These are phyloP conservation scores for Cyanocitta stelleri DNA, from an alignment of 2,113 vertebrate species.

Conservation along the genomic window DNA sequence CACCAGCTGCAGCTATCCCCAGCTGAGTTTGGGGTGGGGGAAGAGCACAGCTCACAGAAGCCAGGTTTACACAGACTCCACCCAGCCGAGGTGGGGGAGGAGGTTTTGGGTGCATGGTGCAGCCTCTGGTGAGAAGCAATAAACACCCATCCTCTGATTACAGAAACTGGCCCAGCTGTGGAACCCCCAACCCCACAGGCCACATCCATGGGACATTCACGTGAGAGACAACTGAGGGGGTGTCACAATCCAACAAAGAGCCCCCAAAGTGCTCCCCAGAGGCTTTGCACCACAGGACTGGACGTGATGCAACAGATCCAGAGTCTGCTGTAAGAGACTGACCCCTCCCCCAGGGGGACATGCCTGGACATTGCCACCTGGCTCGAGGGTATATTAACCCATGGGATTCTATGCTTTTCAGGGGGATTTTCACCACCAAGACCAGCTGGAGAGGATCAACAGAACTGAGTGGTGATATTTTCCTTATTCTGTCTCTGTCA, in stretches of 20 bases:
- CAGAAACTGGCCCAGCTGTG: no score
- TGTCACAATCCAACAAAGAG: neutral
- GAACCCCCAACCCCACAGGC: no score
- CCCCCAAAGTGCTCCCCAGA: no score
- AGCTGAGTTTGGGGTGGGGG: no score
- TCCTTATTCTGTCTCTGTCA: neutral
- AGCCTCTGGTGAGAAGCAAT: no score
- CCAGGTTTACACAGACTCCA: no score
- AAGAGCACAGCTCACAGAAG: no score
- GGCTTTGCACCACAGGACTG: neutral
- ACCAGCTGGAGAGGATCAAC: neutral
- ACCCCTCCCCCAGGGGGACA: no score
- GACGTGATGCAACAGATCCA: neutral
- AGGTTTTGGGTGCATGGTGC: no score
- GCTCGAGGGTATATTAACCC: neutral
- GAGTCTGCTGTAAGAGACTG: neutral
- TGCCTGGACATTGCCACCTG: neutral
- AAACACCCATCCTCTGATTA: no score
- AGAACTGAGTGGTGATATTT: neutral
- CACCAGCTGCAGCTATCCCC: no score
- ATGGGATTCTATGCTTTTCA: neutral
- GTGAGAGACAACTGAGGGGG: neutral
- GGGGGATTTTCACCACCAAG: neutral
- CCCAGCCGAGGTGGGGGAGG: no score
- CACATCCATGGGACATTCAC: rapidly evolving